phyloP scores from a whole-genome alignment of 2,888 invertebrate species.

The Philonicus albiceps region DNA sequence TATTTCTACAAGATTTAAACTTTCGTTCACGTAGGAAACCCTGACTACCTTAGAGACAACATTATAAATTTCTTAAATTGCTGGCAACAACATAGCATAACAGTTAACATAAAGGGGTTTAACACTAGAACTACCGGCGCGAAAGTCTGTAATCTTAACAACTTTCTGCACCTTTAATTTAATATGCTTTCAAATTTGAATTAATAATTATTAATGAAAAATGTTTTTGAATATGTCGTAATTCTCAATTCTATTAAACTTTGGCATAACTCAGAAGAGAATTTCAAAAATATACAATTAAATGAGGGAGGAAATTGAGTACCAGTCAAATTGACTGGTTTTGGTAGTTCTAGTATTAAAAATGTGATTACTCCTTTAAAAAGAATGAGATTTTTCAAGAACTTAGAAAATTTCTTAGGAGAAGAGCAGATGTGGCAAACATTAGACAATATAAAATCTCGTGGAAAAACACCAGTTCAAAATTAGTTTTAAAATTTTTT shows the following conservation, averaged over 20 bases:
- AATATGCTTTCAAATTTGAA: no score
- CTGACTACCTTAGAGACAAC: conserved; percentile 85
- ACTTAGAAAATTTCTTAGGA: conserved; percentile 93
- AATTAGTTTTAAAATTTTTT: conserved; percentile 51
- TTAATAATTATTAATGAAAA: no score
- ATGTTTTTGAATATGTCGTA: no score
- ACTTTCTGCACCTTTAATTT: no score
- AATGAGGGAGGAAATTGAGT: no score
- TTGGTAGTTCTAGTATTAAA: no score
- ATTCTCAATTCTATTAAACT: no score
- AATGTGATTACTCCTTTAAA: conserved; percentile 86
- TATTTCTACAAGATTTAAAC: conserved; percentile 98
- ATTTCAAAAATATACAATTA: no score
- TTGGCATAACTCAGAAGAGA: no score
- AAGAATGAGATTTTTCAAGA: conserved; percentile 95
- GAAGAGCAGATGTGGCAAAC: conserved; percentile 99
- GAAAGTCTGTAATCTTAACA: no score
- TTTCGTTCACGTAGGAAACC: conserved; percentile 98
- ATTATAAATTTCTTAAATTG: conserved; percentile 95
- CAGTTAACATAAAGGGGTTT: conserved; percentile 97
- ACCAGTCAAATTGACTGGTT: no score
- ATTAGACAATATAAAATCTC: conserved; percentile 94
- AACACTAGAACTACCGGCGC: no score
- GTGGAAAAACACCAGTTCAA: conserved; percentile 58
- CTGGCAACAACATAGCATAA: conserved; percentile 98